A percentile compares a stretch with the other conserved stretches of the same genome.
Evolutionary conservation across 2,797 vertebrate species (phyloP).

Genomic region (Aphelocoma californica): DNA sequence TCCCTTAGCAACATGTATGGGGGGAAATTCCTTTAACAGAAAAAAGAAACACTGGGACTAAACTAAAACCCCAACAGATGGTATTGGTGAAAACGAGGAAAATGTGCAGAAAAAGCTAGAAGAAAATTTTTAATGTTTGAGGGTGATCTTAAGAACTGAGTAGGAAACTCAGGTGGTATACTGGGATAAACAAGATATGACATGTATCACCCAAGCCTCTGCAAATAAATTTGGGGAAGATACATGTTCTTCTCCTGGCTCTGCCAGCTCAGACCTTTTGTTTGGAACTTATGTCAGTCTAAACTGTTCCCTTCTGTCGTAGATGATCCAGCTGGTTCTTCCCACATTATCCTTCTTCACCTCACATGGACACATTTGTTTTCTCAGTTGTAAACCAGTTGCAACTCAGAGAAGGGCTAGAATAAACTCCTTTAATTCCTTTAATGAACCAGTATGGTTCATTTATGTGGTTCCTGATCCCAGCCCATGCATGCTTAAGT

Average conservation of each 20-base stretch:
- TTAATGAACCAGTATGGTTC: background rate
- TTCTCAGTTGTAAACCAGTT: background rate
- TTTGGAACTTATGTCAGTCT: background rate
- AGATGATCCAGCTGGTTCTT: background rate
- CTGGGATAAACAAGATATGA: background rate
- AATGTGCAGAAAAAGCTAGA: background rate
- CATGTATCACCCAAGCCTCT: background rate
- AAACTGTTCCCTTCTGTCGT: background rate
- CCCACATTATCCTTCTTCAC: background rate
- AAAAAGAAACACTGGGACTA: no score
- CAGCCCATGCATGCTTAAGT: background rate
- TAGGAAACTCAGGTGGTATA: background rate
- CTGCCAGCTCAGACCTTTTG: background rate
- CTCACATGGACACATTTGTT: background rate
- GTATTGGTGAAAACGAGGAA: background rate
- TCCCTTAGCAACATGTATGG: no score
- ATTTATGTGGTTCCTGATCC: background rate
- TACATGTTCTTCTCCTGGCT: background rate
- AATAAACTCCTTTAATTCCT: background rate
- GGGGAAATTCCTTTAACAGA: no score
- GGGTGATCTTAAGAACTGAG: background rate
- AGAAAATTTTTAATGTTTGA: background rate
- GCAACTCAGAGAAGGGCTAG: background rate
- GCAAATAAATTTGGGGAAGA: background rate
- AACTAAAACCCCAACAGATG: background rate